Evolutionary conservation across 1,140 invertebrate species (phyloP), one percentile per base, ranked within the genome.

Genomic region (Sarcophaga peregrina): DNA sequence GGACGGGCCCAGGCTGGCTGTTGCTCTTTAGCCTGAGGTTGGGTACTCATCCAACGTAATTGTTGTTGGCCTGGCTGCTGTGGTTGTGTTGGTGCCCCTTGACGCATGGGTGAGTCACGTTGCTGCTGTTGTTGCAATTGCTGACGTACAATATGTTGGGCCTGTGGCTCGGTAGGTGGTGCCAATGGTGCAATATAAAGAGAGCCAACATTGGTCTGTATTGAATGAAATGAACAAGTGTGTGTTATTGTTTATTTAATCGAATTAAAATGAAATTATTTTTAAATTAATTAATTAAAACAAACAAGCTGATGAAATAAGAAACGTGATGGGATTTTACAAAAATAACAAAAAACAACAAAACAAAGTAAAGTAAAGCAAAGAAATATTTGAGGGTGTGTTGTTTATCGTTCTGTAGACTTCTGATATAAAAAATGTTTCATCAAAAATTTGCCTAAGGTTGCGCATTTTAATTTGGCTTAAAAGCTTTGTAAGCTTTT

Each of bases 171-270:
- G 13, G 52, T 80, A 37, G 88, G 87, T 50, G 88, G 85, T 8
- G 86, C 86, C 83, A 90, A 72, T 13, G 89, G 89, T 80, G 89
- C 88, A 37, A 90, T 90, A 25, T 90, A 90, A 9, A 90, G 85
- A 20, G 89, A 89, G 46, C 89, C 89, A 52, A 90, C 86, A 80
- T 90, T 88, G 83, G 88, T 87, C 89, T 90, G 11, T 3, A 75
- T 13, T 45, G 9, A 13, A 74, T 2, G 62, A 47, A 20, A 47
- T 3, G 47, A 76, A 76, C 10, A 46, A 11, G 25, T 37, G 25
- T 37, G 25, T 37, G 25, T 37, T 37, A 37, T 37, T 4, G 25
- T 37, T 37, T 68, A 68, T 20, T 20, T 25, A 7, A 52, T 58
- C 25, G 54, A 7, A 68, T 52, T 52, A 52, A 52, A 52, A 10